Percentiles rank a stretch among this genome's conserved stretches.
phyloP scores from a whole-genome alignment of 2,797 vertebrate species.

The Luscinia luscinia region DNA sequence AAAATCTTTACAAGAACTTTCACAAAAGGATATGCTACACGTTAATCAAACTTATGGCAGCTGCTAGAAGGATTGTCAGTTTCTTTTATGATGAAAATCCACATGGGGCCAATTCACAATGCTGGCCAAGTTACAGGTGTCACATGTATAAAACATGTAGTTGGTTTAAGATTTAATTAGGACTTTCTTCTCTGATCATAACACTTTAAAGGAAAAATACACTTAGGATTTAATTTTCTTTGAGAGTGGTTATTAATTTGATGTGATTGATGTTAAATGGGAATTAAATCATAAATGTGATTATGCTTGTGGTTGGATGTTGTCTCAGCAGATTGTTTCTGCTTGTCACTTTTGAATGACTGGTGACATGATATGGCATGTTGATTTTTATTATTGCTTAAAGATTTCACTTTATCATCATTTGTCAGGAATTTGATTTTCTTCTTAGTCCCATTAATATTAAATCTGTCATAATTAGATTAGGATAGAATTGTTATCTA shows the following conservation, averaged over 20 bases:
- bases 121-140: conserved; percentile 51
- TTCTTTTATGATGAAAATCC: conserved; percentile 46
- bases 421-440: conserved; percentile 74
- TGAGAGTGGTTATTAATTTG: conserved; percentile 77
- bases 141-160: conserved; percentile 37
- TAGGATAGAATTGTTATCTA: conserved; percentile 31
- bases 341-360: conserved; percentile 77
- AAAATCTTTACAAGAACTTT: conserved; percentile 48
- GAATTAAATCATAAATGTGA: conserved; percentile 80
- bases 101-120: conserved; percentile 43
- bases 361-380: conserved; percentile 61
- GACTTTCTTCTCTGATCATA: conserved; percentile 54
- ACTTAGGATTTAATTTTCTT: conserved; percentile 70
- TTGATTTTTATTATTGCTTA: conserved; percentile 77
- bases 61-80: conserved; percentile 33
- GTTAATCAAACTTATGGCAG: conserved; percentile 57
- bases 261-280: conserved; percentile 76
- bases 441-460: conserved; percentile 67
- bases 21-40: not conserved
- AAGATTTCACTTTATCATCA: conserved; percentile 81
- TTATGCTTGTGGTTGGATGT: conserved; percentile 49
- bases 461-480: conserved; percentile 46
- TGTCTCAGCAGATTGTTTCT: conserved; percentile 70
- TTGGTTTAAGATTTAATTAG: conserved; percentile 75
- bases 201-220: conserved; percentile 66